Base-by-base conservation (phyloP, 2,797 vertebrate species). In the Mus minutoides region DNA sequence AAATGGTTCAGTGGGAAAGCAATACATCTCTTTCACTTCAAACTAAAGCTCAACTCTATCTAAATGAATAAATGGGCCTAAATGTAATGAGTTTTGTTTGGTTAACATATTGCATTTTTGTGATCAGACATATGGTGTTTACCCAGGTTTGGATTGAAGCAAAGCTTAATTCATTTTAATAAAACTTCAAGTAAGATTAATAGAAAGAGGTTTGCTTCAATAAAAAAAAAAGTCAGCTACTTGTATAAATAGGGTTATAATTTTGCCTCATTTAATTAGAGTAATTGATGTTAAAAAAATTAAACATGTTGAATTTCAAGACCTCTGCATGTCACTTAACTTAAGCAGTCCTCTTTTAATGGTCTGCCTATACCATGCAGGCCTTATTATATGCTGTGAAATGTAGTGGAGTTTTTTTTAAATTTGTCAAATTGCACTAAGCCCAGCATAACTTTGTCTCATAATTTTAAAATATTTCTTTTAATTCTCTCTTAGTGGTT, bases 161-260 rank as follows among this genome's bases (percentile, higher is more conserved):
- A 14, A 79, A 54, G 26, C 14, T 62, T 16, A 67, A 69, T 67
- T 90, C 7, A 73, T 96, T 71, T 29, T 17, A 92, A 58, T 54
- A 37, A 91, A 73, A 58, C 46, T 83, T 96, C 62, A 7, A 75
- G 54, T 78, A 94, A 58, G 24, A 69, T 89, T 92, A 92, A 64
- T 64, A 82, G 43, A 80, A 91, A 54, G 4, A 56, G 9, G 88
- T 80, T 58, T 90, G 10, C 58, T 90, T 77, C 4, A 90, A 86
- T 75, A 67, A 94, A 60, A n/a, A 78, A 88, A 86, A 58, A 46
- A n/a, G n/a, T 49, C 54, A 88, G 12, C 37, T 52, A 52, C 8
- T 43, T 92, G 21, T 90, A 49, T 64, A 91, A 91, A 21, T 62
- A 34, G 90, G 10, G n/a, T 46, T 79, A 52, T 87, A 95, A 83